Conservation (phyloP, 2,113 vertebrate species). For the Oceanites oceanicus region DNA sequence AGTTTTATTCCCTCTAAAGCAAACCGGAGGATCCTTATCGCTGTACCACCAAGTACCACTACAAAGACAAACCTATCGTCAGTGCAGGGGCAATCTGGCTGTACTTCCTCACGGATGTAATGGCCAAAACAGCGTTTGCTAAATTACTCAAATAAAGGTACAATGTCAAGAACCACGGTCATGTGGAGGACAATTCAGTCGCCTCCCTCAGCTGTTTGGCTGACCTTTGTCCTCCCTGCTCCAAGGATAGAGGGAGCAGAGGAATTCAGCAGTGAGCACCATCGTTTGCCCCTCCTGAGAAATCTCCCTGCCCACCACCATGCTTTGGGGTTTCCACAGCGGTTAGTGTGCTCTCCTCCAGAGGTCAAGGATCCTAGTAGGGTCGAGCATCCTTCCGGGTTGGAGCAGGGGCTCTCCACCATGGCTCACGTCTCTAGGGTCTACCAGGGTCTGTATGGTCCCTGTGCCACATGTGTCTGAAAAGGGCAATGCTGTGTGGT, state of each 20-base stretch:
- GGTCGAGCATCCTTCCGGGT: neutral
- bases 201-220: neutral
- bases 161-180: neutral
- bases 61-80: neutral
- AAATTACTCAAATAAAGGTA: neutral
- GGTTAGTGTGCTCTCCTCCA: neutral
- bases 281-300: neutral
- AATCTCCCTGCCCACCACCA: neutral
- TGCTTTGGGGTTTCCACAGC: neutral
- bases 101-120: neutral
- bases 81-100: neutral
- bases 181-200: neutral
- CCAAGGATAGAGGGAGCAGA: neutral
- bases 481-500: neutral
- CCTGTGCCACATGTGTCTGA: neutral
- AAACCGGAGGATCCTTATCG: neutral
- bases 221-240: neutral
- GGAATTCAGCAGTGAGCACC: neutral
- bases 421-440: neutral
- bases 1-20: neutral
- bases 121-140: accelerated
- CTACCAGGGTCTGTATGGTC: neutral
- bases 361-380: neutral
- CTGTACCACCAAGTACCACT: neutral
- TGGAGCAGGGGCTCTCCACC: neutral